Percentiles rank a stretch among this genome's conserved stretches.
phyloP scores from a whole-genome alignment of 2,888 invertebrate genomes.

The Phyllotreta striolata region DNA sequence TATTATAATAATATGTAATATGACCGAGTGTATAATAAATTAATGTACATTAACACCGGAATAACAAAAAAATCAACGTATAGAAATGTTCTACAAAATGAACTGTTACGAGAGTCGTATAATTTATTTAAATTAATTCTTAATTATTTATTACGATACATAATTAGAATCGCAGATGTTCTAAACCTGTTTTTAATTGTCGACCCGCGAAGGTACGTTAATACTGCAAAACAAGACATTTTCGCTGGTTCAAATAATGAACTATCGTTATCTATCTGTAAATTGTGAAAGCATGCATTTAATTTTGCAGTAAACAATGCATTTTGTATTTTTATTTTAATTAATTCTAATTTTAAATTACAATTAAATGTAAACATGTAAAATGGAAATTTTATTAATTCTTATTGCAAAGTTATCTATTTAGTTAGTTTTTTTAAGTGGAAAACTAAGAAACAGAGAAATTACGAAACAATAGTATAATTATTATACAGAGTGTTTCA shows the following conservation, averaged over 20 bases:
- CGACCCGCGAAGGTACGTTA: constrained; percentile 1
- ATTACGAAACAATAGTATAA: no score
- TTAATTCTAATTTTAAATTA: constrained; percentile 4
- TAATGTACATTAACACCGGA: constrained; percentile 37
- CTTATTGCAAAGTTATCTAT: no score
- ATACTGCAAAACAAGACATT: constrained; percentile 8
- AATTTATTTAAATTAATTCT: constrained; percentile 24
- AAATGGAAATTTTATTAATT: no score
- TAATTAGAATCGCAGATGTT: constrained; percentile 22
- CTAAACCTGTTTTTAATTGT: constrained; percentile 20
- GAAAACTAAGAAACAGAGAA: no score
- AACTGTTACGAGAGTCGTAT: constrained; percentile 30
- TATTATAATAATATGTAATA: constrained; percentile 33
- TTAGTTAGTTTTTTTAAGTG: no score
- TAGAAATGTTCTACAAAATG: constrained; percentile 31
- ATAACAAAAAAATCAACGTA: constrained; percentile 33
- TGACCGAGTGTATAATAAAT: constrained; percentile 35
- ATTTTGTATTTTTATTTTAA: constrained; percentile 9
- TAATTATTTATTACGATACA: constrained; percentile 19
- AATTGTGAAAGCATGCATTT: constrained; percentile 8
- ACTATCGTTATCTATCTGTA: neutral
- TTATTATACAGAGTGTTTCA: no score
- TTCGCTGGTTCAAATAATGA: constrained; percentile 3
- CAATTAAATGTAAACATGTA: neutral
- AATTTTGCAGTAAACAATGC: neutral